Evolutionary conservation across 37 sponge, comb jelly and placozoan species (phyloP), one percentile per base, ranked within the genome.

Genomic region (Ianthella basta): DNA sequence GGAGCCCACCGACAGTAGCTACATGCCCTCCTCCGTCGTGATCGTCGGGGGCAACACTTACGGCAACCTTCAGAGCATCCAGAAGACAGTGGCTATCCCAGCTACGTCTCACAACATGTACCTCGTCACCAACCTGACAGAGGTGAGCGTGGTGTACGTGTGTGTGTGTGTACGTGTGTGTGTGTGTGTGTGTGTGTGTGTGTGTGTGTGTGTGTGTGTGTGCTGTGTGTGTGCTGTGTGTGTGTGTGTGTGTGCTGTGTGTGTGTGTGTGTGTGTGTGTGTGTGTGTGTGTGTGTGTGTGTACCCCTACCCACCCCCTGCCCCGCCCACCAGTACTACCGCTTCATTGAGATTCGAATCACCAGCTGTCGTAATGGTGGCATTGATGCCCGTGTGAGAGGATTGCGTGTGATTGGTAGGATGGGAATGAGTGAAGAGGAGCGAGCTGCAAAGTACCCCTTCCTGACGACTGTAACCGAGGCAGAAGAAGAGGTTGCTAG

Each of bases 391-490:
- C 87, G 82, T 80, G 59, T 95, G 18, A 91, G 87, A 13, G 91
- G 91, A 15, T 14, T 95, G 38, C 82, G 56, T 41, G 59, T 95
- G 35, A 81, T 91, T 60, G 92, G 95, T 30, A 83, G 92, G 25
- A 89, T 95, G 68, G 89, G 86, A 56, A 89, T 91, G 92, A 88
- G 86, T 40, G 95, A 95, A 25, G 93, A 95, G 19, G 95, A 95
- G 66, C 79, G 82, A 2, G 95, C 93, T 41, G 92, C 95, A 23
- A 91, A 35, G 32, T 95, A 92, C 78, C 92, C 92, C 63, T 95
- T 91, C 84, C 84, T 95, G 16, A 87, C 95, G 18, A 74, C 89
- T 32, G 92, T 91, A 23, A 87, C 89, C 20, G 61, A 82, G 56
- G 87, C 39, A 2, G 74, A 82, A 55, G 55, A 78, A 25, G 67